These are phyloP conservation scores for Eumacrocentrus americanus DNA, from an alignment of 2,888 invertebrate genomes.

Conservation along the genomic window DNA sequence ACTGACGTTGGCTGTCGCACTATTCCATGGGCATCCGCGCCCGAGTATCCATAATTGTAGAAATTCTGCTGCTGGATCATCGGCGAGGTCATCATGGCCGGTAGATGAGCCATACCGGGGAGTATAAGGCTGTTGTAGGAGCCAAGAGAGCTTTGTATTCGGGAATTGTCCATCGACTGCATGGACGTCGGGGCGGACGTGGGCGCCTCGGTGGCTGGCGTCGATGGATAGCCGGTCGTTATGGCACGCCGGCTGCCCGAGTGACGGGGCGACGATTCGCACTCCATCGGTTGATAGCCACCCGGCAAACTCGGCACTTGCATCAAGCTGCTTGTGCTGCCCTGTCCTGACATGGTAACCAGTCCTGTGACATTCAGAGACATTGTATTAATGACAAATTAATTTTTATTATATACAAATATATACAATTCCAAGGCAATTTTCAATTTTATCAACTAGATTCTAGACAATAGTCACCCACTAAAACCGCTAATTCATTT, in stretches of 20 bases:
- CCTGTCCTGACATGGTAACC: conserved; percentile 60
- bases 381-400: no score
- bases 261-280: conserved; percentile 71
- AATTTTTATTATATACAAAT: no score
- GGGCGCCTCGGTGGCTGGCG: conserved; percentile 38
- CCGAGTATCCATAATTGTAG: conserved; percentile 57
- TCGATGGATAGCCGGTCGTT: conserved; percentile 49
- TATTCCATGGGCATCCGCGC: conserved; percentile 55
- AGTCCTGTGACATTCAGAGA: conserved; percentile 60
- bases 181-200: conserved; percentile 52
- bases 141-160: conserved; percentile 62
- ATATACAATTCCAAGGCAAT: no score
- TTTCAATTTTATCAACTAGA: conserved; percentile 25
- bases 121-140: conserved; percentile 61
- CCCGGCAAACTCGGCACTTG: conserved; percentile 56
- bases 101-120: conserved; percentile 61
- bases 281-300: conserved; percentile 75
- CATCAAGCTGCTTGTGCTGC: conserved; percentile 52
- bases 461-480: conserved; percentile 38
- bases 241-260: conserved; percentile 51
- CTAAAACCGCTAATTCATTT: conserved; percentile 45
- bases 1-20: conserved; percentile 53
- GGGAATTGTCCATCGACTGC: conserved; percentile 57
- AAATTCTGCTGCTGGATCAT: conserved; percentile 57
- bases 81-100: conserved; percentile 56